These are phyloP conservation scores for Sternarchorhynchus goeldii DNA, from an alignment of 2,797 vertebrate genomes.

Conservation along the genomic window DNA sequence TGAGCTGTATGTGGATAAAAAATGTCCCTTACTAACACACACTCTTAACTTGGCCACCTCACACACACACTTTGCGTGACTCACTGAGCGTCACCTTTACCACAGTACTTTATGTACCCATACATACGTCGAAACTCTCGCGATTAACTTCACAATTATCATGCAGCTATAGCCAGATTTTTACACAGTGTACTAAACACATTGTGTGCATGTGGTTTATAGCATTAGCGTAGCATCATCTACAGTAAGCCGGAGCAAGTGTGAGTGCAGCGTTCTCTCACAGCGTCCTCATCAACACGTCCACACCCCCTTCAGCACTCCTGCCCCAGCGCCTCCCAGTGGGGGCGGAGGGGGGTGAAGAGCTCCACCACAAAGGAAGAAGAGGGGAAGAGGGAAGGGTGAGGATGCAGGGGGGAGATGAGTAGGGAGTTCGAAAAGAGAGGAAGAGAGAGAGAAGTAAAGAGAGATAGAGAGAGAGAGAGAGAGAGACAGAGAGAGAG, in stretches of 20 bases:
- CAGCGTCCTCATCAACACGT: slow-evolving; percentile 12
- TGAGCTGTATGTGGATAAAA: neutral
- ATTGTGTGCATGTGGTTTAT: too few species aligned
- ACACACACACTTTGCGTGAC: neutral
- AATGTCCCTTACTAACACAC: neutral
- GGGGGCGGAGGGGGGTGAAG: slow-evolving; percentile 12
- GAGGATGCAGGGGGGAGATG: slow-evolving; percentile 47
- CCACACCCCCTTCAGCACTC: slow-evolving; percentile 33
- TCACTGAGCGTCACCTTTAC: neutral
- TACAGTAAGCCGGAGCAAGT: neutral
- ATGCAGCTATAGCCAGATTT: too few species aligned
- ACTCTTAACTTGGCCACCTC: neutral
- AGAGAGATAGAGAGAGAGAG: slow-evolving; percentile 36
- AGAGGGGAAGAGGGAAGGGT: slow-evolving; percentile 33
- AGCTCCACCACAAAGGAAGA: slow-evolving; percentile 27
- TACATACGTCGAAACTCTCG: neutral
- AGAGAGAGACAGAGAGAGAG: slow-evolving; percentile 65
- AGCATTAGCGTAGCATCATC: neutral
- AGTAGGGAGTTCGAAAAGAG: slow-evolving; percentile 51
- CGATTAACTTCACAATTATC: too few species aligned
- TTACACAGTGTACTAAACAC: too few species aligned
- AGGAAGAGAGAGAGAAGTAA: slow-evolving; percentile 64
- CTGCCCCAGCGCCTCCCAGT: slow-evolving; percentile 36
- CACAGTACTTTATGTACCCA: neutral
- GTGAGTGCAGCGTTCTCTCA: slow-evolving; percentile 4